A percentile compares a stretch with the other conserved stretches of the same genome.
phyloP scores from a whole-genome alignment of 2,113 vertebrate species.

The Coracopsis vasa region DNA sequence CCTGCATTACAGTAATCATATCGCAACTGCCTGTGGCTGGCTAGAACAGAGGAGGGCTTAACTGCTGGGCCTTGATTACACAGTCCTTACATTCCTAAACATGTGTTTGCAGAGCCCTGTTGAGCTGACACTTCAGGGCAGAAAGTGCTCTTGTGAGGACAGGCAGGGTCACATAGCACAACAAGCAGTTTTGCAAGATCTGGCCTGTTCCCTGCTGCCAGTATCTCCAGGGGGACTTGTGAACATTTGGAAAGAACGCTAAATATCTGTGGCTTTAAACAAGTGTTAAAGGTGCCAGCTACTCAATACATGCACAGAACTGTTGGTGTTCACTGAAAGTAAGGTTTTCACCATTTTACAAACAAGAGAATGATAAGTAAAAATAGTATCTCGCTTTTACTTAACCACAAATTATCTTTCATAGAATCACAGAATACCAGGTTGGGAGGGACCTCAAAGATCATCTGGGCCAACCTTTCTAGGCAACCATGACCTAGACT shows the following conservation, averaged over 20 bases:
- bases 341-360: background rate
- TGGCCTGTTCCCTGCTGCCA: background rate
- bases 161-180: background rate
- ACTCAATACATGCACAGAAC: background rate
- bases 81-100: background rate
- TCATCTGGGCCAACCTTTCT: background rate
- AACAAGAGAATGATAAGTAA: background rate
- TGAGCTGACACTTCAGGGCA: background rate
- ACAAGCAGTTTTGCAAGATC: background rate
- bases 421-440: background rate
- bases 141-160: background rate
- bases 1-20: accelerated
- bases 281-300: background rate
- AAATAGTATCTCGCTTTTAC: background rate
- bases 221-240: background rate
- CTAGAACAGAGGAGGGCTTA: background rate
- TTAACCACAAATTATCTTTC: background rate
- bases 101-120: accelerated
- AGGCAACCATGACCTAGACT: background rate
- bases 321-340: background rate
- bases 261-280: background rate
- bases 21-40: accelerated
- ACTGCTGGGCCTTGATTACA: accelerated
- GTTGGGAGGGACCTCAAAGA: background rate
- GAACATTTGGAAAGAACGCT: background rate